Percentiles rank a stretch among this genome's conserved stretches.
These are phyloP conservation scores for Ectemnius cavifrons DNA, from an alignment of 2,888 invertebrate genomes.

Conservation along the genomic window DNA sequence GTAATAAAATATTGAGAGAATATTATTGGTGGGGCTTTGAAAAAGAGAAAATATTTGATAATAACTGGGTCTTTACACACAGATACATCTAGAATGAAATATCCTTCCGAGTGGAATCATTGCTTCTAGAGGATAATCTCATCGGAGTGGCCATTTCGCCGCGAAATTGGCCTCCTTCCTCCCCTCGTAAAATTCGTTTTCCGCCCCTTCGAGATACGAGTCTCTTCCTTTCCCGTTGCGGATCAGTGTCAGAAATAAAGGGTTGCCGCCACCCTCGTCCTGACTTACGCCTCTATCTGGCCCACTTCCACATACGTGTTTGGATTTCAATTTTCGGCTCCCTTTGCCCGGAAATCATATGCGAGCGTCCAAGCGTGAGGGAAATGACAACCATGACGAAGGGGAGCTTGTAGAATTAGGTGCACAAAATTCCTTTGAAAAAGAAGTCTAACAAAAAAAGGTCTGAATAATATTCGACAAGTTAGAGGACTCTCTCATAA, in stretches of 20 bases:
- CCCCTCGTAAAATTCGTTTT: background rate
- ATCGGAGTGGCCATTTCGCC: constrained; percentile 31
- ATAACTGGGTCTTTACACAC: background rate
- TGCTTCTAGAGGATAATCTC: constrained; percentile 48
- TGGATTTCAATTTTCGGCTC: constrained; percentile 12
- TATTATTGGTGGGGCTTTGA: no score
- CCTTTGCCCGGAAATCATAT: constrained; percentile 7
- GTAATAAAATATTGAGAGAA: no score
- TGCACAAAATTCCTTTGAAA: background rate
- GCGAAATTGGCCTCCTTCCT: constrained; percentile 31
- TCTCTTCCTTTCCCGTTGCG: background rate
- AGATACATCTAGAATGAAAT: background rate
- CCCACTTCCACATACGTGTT: constrained; percentile 31
- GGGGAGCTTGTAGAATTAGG: background rate
- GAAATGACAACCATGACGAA: background rate
- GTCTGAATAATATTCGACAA: no score
- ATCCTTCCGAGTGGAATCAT: constrained; percentile 41
- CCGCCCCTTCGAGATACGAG: constrained; percentile 21
- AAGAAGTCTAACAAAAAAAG: no score
- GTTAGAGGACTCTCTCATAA: no score
- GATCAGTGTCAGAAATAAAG: constrained; percentile 17
- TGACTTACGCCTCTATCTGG: no score
- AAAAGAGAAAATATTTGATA: background rate
- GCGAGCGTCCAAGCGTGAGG: background rate
- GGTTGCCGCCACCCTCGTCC: background rate